Evolutionary conservation across 2,113 vertebrate genomes (phyloP), one percentile per base, ranked within the genome.

Genomic region (Campylorhamphus procurvoides): DNA sequence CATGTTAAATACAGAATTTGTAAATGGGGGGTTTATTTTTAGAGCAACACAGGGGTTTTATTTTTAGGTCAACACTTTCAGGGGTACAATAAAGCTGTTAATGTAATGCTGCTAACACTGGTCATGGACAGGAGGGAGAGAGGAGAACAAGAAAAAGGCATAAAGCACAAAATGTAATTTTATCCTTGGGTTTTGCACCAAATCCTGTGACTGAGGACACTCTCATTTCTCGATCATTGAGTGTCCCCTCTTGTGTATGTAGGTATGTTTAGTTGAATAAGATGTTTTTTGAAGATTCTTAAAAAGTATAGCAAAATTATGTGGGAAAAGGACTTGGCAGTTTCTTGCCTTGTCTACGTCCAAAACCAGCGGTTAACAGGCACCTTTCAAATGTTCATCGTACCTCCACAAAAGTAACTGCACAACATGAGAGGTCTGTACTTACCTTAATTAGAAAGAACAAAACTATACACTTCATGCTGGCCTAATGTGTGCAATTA

Each of bases 401-500:
- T 50, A 47, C 35, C 14, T 18, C 16, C 7, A 25, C 27, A 50
- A 79, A 95, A 78, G 67, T 87, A 81, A 56, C 77, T 68, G 63
- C 60, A 42, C 24, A 76, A 58, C 8, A 6, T 39, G 33, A 78
- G 73, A 82, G 29, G 60, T 84, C 76, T 94, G 37, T 90, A 89
- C 49, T 90, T 93, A 93, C 16, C 75, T 94, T 94, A 95, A 91
- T 93, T 95, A 86, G 58, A 75, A 90, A 68, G 91, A 92, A 74
- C 66, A 97, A 93, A 87, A 74, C 50, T 10, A 5, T 49, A 20
- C n/a, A n/a, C 33, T 76, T 47, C 69, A 49, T 44, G 87, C 69
- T 68, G 53, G 55, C 64, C 77, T 44, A 28, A 55, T 56, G 46
- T 9, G 27, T 95, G 81, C 90, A 91, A 12, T 96, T 93, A 94